Evolutionary conservation across 1,140 invertebrate genomes (phyloP).

Genomic region (Antheraea pernyi): DNA sequence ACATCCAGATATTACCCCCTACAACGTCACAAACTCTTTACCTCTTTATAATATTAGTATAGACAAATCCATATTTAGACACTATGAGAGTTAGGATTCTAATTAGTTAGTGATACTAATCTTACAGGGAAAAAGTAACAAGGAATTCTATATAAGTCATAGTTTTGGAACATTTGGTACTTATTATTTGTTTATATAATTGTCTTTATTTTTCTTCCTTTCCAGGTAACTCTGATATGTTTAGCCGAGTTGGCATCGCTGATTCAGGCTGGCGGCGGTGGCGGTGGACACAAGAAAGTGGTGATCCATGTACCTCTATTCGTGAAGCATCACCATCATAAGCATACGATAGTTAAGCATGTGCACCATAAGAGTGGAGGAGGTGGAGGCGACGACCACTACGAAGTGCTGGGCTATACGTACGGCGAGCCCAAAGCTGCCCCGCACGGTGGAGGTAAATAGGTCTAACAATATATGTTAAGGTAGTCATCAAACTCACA

Average conservation of each 20-base stretch:
- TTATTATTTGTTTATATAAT: too few relatives aligned
- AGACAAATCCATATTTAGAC: too few relatives aligned
- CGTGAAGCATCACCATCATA: conserved; percentile 81
- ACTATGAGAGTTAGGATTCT: too few relatives aligned
- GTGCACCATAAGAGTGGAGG: conserved; percentile 77
- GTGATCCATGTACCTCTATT: conserved; percentile 81
- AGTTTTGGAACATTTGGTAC: too few relatives aligned
- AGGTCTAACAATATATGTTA: conserved; percentile 3
- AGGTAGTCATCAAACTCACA: too few relatives aligned
- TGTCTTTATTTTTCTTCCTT: conserved; percentile 13
- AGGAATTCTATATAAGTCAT: too few relatives aligned
- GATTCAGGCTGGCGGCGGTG: conserved; percentile 56
- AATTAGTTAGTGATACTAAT: too few relatives aligned
- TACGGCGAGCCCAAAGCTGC: conserved; percentile 68
- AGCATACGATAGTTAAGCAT: conserved; percentile 81
- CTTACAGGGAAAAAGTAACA: too few relatives aligned
- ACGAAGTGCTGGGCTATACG: conserved; percentile 74
- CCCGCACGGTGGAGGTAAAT: conserved; percentile 64
- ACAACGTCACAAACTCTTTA: too few relatives aligned
- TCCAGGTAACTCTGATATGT: conserved; percentile 62
- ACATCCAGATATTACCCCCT: too few relatives aligned
- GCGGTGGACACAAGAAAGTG: conserved; percentile 80
- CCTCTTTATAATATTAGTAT: too few relatives aligned
- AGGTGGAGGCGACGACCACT: conserved; percentile 73
- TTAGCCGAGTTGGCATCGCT: conserved; percentile 42